Conservation (phyloP, 2,797 vertebrate species). For the Etheostoma nigrum region DNA sequence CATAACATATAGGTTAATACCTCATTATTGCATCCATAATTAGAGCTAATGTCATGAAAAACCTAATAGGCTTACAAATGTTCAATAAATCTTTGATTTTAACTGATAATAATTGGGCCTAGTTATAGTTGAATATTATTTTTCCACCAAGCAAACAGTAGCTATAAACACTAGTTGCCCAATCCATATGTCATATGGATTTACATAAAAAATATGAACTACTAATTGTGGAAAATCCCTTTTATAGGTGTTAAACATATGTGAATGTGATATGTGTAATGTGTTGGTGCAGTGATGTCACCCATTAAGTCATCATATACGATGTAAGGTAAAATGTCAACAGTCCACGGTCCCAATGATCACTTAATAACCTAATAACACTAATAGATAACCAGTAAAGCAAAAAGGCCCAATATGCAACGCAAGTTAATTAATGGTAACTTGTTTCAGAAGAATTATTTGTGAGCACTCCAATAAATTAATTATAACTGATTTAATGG, state of each 20-base stretch:
- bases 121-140: background rate
- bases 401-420: background rate
- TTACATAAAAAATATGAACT: slow-evolving; percentile 6
- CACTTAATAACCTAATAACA: background rate
- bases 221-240: background rate
- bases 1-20: slow-evolving; percentile 4
- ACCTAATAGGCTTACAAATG: background rate
- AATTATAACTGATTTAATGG: background rate
- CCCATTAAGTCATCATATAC: background rate
- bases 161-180: slow-evolving; percentile 8
- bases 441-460: background rate
- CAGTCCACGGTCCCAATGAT: background rate
- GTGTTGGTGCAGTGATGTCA: background rate
- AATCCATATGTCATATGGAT: slow-evolving; percentile 5
- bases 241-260: background rate
- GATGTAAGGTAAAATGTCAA: background rate
- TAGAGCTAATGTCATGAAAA: background rate
- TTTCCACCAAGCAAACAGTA: slow-evolving; percentile 9
- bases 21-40: slow-evolving; percentile 5
- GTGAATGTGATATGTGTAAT: background rate
- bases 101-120: slow-evolving; percentile 32
- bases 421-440: background rate
- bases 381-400: background rate
- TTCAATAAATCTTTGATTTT: slow-evolving; percentile 44
- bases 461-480: background rate